A percentile compares a stretch with the other conserved stretches of the same genome.
phyloP scores from a whole-genome alignment of 1,140 invertebrate species.

The Calliphora vicina region DNA sequence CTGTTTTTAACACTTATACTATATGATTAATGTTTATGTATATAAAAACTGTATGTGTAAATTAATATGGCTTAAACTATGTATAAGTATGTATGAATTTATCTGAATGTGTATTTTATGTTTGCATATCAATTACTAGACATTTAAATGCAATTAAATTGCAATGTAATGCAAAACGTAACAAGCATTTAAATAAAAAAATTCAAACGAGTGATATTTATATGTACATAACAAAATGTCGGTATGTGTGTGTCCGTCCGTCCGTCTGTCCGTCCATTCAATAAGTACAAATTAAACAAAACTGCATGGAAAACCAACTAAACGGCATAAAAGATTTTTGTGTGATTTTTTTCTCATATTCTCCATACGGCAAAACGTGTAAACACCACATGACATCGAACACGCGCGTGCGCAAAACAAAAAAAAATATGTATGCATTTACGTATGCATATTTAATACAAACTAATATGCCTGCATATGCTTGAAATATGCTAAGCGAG shows the following conservation, averaged over 20 bases:
- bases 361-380: background rate
- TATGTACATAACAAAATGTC: background rate
- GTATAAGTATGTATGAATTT: no score
- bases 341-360: background rate
- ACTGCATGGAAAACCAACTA: slow-evolving; percentile 11
- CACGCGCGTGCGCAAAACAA: slow-evolving; percentile 27
- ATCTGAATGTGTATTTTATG: background rate
- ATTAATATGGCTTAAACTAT: no score
- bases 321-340: slow-evolving; percentile 24
- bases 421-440: background rate
- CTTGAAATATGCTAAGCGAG: background rate
- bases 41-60: background rate
- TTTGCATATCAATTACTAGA: slow-evolving; percentile 31
- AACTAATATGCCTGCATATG: background rate
- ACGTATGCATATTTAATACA: slow-evolving; percentile 1
- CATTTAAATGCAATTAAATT: slow-evolving; percentile 35
- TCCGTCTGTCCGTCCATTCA: background rate
- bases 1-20: no score
- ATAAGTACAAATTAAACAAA: slow-evolving; percentile 28
- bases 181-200: slow-evolving; percentile 28
- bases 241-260: background rate
- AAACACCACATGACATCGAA: slow-evolving; percentile 35
- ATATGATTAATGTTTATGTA: background rate
- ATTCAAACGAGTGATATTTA: background rate
- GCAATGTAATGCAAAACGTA: slow-evolving; percentile 33